Evolutionary conservation across 2,797 vertebrate species (phyloP).

Genomic region (Notamacropus eugenii): DNA sequence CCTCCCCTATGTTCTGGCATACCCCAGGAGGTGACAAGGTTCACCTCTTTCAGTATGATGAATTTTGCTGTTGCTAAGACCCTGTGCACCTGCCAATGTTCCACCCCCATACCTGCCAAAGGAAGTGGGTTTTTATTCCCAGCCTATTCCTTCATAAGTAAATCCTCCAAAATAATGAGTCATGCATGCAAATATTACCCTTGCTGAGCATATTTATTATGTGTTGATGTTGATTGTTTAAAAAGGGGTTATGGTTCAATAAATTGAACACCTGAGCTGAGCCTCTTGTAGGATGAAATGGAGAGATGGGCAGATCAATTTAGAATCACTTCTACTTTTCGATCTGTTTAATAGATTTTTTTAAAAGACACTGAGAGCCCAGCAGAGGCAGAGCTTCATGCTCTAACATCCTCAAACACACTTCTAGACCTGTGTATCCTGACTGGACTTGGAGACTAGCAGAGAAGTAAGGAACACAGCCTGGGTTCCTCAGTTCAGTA

Average conservation of each 20-base stretch:
- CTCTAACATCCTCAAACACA: constrained; percentile 50
- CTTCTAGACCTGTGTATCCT: constrained; percentile 49
- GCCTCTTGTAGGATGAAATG: constrained; percentile 57
- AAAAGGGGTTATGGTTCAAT: constrained; percentile 71
- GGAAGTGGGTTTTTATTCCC: constrained; percentile 53
- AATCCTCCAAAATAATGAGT: constrained; percentile 64
- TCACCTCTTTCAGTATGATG: neutral
- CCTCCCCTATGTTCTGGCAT: neutral
- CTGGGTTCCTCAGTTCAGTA: constrained; percentile 73
- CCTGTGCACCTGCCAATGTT: neutral
- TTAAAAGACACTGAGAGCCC: constrained; percentile 66
- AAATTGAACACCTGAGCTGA: constrained; percentile 81
- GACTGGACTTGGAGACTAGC: constrained; percentile 19
- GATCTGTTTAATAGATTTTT: constrained; percentile 74
- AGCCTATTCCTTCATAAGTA: constrained; percentile 41
- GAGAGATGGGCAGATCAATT: constrained; percentile 76
- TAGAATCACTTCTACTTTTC: constrained; percentile 72
- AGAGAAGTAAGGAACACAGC: constrained; percentile 72
- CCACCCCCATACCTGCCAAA: constrained; percentile 33
- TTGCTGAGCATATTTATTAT: constrained; percentile 69
- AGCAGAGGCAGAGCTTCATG: constrained; percentile 65
- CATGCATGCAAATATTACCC: constrained; percentile 70
- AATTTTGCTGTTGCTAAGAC: constrained; percentile 32
- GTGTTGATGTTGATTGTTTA: constrained; percentile 70
- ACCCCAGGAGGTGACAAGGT: neutral